A percentile compares a stretch with the other conserved stretches of the same genome.
Conservation (phyloP, 2,113 vertebrate species). For the Neolamprologus devosi region DNA sequence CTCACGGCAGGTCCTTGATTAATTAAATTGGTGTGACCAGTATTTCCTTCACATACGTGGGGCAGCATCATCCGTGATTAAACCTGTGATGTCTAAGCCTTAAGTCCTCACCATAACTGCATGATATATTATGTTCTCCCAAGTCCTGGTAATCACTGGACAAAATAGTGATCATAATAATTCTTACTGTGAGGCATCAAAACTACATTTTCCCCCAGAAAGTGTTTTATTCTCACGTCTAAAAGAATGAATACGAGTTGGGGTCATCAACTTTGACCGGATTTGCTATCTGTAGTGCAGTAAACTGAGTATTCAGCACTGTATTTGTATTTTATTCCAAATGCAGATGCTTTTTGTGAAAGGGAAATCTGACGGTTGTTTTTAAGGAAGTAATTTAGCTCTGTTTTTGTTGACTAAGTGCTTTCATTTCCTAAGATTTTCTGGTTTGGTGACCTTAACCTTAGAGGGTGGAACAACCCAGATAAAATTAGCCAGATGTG, state of each 20-base stretch:
- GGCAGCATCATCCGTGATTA: background rate
- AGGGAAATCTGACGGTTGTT: background rate
- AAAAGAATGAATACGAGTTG: background rate
- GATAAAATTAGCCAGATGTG: background rate
- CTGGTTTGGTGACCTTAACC: background rate
- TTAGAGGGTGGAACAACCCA: background rate
- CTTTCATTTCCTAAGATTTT: background rate
- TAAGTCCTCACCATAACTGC: background rate
- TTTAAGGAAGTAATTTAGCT: background rate
- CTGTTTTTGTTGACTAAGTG: background rate
- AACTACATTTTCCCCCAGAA: background rate
- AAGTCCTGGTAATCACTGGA: background rate
- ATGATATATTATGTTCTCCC: background rate
- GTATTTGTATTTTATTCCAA: background rate
- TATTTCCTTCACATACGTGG: background rate
- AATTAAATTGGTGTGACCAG: background rate
- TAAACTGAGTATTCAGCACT: background rate
- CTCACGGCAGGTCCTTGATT: fast-evolving
- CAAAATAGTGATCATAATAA: background rate
- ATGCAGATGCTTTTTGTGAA: background rate
- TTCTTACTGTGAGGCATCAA: background rate
- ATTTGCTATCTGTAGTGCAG: background rate
- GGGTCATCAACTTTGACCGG: background rate
- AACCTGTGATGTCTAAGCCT: background rate
- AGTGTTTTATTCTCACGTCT: background rate